Evolutionary conservation across 2,113 vertebrate genomes (phyloP).

Genomic region (Perccottus glenii): DNA sequence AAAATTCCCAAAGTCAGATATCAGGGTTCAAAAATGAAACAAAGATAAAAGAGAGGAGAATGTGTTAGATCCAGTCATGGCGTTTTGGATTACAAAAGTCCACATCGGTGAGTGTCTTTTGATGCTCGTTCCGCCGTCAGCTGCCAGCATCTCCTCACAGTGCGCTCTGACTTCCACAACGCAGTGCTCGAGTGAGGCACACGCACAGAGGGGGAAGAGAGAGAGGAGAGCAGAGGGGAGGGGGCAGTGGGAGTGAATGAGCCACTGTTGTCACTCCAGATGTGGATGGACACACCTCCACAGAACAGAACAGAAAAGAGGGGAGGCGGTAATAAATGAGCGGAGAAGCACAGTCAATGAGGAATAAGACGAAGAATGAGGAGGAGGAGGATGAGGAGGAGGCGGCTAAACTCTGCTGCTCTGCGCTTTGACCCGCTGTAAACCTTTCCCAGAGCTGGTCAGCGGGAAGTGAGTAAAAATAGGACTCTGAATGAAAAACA

Average conservation of each 20-base stretch:
- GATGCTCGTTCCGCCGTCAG: conserved; percentile 61
- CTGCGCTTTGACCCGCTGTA: conserved; percentile 49
- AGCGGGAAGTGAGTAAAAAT: conserved; percentile 36
- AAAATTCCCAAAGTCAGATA: conserved; percentile 4
- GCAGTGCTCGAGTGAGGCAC: conserved; percentile 35
- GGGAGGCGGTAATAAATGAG: conserved; percentile 23
- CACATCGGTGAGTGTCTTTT: conserved; percentile 39
- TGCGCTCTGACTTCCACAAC: conserved; percentile 64
- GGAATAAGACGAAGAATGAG: conserved; percentile 1
- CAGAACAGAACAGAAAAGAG: conserved; percentile 14
- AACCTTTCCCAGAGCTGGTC: conserved; percentile 64
- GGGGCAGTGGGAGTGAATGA: conserved; percentile 47
- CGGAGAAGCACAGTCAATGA: conserved; percentile 28
- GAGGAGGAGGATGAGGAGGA: conserved; percentile 2
- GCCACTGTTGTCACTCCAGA: conserved; percentile 67
- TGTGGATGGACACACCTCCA: conserved; percentile 75
- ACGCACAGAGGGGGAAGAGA: conserved; percentile 20
- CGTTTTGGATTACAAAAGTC: conserved; percentile 44
- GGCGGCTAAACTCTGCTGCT: conserved; percentile 13
- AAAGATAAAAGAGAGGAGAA: conserved; percentile 7
- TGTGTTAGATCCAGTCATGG: conserved; percentile 45
- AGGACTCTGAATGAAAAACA: conserved; percentile 18
- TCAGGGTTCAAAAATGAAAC: conserved; percentile 1
- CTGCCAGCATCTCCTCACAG: conserved; percentile 70
- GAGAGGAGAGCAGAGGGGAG: conserved; percentile 22